Base-by-base conservation (phyloP, 2,113 vertebrate species). In the Psophia crepitans region DNA sequence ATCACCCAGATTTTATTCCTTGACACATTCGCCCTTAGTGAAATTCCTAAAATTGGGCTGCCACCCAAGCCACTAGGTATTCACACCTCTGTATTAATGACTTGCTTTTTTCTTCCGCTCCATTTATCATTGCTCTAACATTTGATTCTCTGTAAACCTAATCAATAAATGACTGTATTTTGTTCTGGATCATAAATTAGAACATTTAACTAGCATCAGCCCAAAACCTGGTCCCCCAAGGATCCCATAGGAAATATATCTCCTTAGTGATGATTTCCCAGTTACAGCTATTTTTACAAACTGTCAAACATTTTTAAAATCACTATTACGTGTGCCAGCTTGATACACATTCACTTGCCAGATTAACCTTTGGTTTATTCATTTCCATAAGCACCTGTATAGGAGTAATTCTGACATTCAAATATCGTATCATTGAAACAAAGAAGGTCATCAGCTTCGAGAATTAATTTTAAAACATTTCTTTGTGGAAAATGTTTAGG, bases 211-310 rank as follows among this genome's bases (percentile, higher is more conserved):
- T 48, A 73, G 35, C 4, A 0, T 41, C 35, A 69, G 70, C 19
- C 27, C 65, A 87, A 89, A 94, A 75, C 53, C 43, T 82, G 24
- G 27, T 56, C 27, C 39, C 46, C 12, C 18, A 46, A 49, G 21
- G 33, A 87, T 84, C 51, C 28, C 74, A 48, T 5, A 48, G 44
- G 81, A 93, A 94, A 82, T 26, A 7, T n/a, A 73, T 68, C 48
- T 79, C 43, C 81, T 87, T 78, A 79, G 77, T 44, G 51, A 84
- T 48, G 61, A 84, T 22, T 87, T 91, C 53, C 64, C 77, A 95
- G 80, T 89, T 82, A 91, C 43, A 87, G 69, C 30, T 94, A 96
- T 94, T 96, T 94, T 91, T 91, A 44, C 27, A 82, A 91, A 78
- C 30, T 79, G 77, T 87, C 83, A 80, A 71, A 68, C 37, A n/a